phyloP scores from a whole-genome alignment of 1,140 invertebrate genomes.

The Globodera ellingtonae region DNA sequence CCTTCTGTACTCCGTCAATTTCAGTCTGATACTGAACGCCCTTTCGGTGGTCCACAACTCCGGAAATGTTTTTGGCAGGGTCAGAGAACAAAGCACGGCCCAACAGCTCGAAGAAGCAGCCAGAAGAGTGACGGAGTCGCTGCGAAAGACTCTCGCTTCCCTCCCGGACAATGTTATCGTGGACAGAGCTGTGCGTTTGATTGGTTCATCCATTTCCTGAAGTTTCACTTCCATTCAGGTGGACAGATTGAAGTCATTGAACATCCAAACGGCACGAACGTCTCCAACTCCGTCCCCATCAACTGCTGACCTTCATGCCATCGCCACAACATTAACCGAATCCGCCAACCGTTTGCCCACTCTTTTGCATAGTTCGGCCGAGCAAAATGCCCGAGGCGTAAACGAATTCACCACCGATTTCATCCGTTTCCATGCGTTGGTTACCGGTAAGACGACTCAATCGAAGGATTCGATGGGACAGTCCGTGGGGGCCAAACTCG shows the following conservation, averaged over 20 bases:
- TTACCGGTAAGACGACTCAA: background rate
- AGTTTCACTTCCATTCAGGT: background rate
- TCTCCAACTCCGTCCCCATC: slow-evolving; percentile 58
- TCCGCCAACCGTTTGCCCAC: background rate
- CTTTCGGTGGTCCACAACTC: slow-evolving; percentile 60
- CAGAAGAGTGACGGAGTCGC: slow-evolving; percentile 37
- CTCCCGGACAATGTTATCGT: slow-evolving; percentile 56
- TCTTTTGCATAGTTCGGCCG: background rate
- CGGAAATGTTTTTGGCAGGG: slow-evolving; percentile 73
- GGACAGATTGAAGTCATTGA: slow-evolving; percentile 8
- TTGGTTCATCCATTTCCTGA: background rate
- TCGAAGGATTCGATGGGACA: background rate
- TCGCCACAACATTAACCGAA: slow-evolving; percentile 72
- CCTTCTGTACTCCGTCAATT: slow-evolving; percentile 20
- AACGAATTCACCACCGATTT: slow-evolving; percentile 2
- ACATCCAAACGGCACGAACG: background rate
- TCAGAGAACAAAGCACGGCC: slow-evolving; percentile 70
- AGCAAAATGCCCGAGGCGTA: background rate
- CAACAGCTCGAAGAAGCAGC: slow-evolving; percentile 51
- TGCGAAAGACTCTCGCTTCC: slow-evolving; percentile 52
- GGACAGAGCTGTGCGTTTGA: slow-evolving; percentile 50
- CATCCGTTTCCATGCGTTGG: slow-evolving; percentile 11
- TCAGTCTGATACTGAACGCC: slow-evolving; percentile 57
- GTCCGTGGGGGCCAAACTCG: background rate
- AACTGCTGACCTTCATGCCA: slow-evolving; percentile 79